phyloP scores from a whole-genome alignment of 2,888 invertebrate genomes.

The Iphiclides podalirius region DNA sequence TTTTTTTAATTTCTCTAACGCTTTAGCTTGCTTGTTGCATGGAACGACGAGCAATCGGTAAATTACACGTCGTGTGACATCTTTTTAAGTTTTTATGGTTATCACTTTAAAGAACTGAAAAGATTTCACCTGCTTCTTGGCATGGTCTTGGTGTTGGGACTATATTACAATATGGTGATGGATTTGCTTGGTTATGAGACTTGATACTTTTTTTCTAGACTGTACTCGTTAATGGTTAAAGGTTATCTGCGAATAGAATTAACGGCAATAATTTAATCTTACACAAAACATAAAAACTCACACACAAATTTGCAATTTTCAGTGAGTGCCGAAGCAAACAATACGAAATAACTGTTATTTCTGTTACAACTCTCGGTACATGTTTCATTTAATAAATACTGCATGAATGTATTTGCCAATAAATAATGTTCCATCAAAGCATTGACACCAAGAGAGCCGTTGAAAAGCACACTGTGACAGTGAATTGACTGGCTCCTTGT shows the following conservation, averaged over 20 bases:
- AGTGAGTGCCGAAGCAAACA: not conserved
- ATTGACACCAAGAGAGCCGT: slow-evolving; percentile 38
- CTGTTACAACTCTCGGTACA: slow-evolving; percentile 11
- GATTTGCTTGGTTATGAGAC: too few relatives aligned
- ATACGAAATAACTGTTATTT: slow-evolving; percentile 6
- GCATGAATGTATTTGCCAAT: slow-evolving; percentile 80
- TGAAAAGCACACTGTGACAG: slow-evolving; percentile 47
- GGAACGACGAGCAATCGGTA: slow-evolving; percentile 37
- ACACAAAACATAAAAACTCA: not conserved
- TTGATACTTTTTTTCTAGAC: not conserved
- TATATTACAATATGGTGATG: not conserved
- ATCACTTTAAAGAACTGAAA: too few relatives aligned
- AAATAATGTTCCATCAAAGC: slow-evolving; percentile 55
- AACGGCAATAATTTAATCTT: not conserved
- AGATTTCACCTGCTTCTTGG: slow-evolving; percentile 33
- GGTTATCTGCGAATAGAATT: not conserved
- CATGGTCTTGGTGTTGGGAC: slow-evolving; percentile 35
- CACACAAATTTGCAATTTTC: not conserved
- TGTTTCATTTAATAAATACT: slow-evolving; percentile 29
- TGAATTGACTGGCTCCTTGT: slow-evolving; percentile 52
- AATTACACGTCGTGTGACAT: not conserved
- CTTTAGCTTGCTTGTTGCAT: slow-evolving; percentile 65
- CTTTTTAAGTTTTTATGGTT: too few relatives aligned
- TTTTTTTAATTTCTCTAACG: slow-evolving; percentile 39
- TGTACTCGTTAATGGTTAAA: not conserved